Evolutionary conservation across 2,797 vertebrate species (phyloP).

Genomic region (Gymnopithys bicolor): DNA sequence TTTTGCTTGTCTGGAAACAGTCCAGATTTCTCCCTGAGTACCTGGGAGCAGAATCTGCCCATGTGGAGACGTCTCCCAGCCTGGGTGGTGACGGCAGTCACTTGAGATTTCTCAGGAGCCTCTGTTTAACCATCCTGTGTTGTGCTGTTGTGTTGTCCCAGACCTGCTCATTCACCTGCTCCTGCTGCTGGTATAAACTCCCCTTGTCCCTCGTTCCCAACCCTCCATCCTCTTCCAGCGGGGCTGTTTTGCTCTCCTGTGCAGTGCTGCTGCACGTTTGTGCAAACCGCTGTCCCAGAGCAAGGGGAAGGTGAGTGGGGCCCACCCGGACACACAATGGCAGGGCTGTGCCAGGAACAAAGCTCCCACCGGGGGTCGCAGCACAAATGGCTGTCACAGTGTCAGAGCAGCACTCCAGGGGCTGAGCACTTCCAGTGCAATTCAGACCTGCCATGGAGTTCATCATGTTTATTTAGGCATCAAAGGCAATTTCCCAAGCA

Average conservation of each 20-base stretch:
- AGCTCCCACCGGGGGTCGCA: neutral
- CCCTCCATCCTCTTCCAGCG: neutral
- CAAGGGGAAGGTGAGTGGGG: neutral
- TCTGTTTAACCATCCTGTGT: neutral
- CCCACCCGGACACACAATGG: neutral
- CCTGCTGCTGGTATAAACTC: neutral
- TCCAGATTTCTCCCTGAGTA: neutral
- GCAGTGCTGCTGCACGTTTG: neutral
- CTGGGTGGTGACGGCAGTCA: rapidly evolving
- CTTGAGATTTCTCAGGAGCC: neutral
- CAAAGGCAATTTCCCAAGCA: conserved; percentile 66
- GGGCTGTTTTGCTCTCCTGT: neutral
- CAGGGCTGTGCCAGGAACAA: neutral
- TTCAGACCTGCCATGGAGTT: conserved; percentile 46
- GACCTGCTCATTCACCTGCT: neutral
- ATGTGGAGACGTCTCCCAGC: neutral
- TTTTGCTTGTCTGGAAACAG: neutral
- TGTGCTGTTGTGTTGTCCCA: neutral
- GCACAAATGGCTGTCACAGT: neutral
- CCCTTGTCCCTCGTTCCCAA: neutral
- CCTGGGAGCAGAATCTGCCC: neutral
- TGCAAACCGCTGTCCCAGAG: neutral
- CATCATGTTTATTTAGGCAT: conserved; percentile 58
- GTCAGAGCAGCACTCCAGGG: conserved; percentile 21
- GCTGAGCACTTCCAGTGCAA: conserved; percentile 14